These are phyloP conservation scores for Gryllus longicercus DNA, from an alignment of 2,888 invertebrate genomes.

Conservation along the genomic window DNA sequence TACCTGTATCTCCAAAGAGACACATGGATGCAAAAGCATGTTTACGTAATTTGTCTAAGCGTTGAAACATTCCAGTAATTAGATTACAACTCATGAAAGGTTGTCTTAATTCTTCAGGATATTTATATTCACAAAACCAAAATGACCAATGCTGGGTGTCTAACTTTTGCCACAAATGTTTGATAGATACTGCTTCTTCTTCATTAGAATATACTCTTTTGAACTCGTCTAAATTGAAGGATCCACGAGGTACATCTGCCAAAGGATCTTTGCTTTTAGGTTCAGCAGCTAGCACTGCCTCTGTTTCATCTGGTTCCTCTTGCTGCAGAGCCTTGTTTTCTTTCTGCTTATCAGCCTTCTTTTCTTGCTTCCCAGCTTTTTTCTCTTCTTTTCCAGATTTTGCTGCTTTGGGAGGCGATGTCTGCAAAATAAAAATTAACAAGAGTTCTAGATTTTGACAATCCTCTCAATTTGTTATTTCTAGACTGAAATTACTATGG, in stretches of 20 bases:
- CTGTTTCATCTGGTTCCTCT: slow-evolving; percentile 47
- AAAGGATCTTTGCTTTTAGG: slow-evolving; percentile 55
- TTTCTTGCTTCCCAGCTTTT: slow-evolving; percentile 41
- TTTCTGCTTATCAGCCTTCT: slow-evolving; percentile 40
- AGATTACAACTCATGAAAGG: slow-evolving; percentile 61
- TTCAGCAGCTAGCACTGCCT: slow-evolving; percentile 44
- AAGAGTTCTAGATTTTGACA: no score
- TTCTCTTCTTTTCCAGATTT: background rate
- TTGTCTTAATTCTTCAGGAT: slow-evolving; percentile 52
- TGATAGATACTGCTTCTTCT: slow-evolving; percentile 55
- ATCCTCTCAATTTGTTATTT: no score
- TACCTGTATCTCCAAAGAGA: slow-evolving; percentile 56
- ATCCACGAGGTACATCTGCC: slow-evolving; percentile 51
- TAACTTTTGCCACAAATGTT: slow-evolving; percentile 61
- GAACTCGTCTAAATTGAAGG: slow-evolving; percentile 58
- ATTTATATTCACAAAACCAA: slow-evolving; percentile 59
- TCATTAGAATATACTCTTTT: slow-evolving; percentile 60
- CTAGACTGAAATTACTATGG: no score
- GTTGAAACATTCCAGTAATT: slow-evolving; percentile 57
- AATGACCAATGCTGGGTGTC: slow-evolving; percentile 57
- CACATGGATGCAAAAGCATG: slow-evolving; percentile 57
- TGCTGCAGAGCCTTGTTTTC: slow-evolving; percentile 38
- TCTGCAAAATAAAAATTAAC: background rate
- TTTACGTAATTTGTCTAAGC: slow-evolving; percentile 59
- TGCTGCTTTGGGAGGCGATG: background rate